Conservation (phyloP, 2,888 invertebrate species). For the Leucania comma region DNA sequence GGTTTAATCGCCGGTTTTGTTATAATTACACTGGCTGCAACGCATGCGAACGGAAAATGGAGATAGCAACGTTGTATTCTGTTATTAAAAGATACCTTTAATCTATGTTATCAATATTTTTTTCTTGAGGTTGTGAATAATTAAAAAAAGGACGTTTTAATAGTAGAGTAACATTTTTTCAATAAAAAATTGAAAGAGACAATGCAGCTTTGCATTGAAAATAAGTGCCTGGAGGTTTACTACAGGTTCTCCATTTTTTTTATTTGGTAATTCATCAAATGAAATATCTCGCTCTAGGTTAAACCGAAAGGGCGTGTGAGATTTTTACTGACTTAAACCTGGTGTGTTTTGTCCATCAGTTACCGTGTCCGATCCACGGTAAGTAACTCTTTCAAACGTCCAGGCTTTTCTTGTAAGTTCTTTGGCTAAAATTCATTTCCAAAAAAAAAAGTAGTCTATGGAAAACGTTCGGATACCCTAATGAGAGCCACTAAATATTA, state of each 20-base stretch:
- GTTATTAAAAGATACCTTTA: constrained; percentile 46
- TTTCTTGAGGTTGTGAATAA: constrained; percentile 15
- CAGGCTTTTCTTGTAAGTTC: not conserved
- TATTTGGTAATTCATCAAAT: no score
- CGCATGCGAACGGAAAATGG: constrained; percentile 69
- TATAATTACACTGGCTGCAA: constrained; percentile 73
- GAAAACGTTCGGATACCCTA: constrained; percentile 8
- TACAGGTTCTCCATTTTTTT: not conserved
- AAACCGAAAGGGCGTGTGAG: no score
- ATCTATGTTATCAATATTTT: constrained; percentile 25
- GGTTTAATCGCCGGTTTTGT: constrained; percentile 73
- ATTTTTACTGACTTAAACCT: no score
- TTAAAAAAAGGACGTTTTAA: not conserved
- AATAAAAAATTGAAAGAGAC: not conserved
- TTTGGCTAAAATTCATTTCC: not conserved
- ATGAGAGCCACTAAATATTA: constrained; percentile 14
- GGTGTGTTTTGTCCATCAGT: no score
- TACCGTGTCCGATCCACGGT: no score
- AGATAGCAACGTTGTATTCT: constrained; percentile 66
- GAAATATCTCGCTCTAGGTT: no score
- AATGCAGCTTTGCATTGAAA: not conserved
- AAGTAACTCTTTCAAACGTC: no score
- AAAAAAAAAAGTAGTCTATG: not conserved
- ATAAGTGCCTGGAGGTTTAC: not conserved
- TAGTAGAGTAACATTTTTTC: no score